A percentile compares a stretch with the other conserved stretches of the same genome.
These are phyloP conservation scores for Acheta domesticus DNA, from an alignment of 2,888 invertebrate species.

Conservation along the genomic window DNA sequence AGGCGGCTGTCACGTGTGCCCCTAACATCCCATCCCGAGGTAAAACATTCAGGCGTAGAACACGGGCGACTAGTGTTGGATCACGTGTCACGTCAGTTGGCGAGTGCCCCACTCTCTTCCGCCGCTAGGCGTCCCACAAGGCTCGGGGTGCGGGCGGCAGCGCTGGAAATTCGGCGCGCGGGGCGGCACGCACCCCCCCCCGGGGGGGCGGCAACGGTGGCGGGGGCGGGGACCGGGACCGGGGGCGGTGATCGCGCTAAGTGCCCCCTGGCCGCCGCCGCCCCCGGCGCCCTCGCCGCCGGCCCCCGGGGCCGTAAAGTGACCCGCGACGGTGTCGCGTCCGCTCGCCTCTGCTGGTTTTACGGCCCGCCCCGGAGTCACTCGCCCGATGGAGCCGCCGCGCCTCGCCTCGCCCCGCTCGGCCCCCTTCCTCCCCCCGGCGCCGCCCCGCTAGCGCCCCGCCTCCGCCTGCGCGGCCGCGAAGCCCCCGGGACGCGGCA, in stretches of 20 bases:
- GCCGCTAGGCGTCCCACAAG: too few relatives aligned
- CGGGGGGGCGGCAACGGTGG: too few relatives aligned
- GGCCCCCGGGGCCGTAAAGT: background rate
- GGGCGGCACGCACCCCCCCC: too few relatives aligned
- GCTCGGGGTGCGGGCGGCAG: too few relatives aligned
- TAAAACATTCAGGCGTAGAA: too few relatives aligned
- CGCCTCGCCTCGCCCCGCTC: background rate
- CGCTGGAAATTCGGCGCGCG: too few relatives aligned
- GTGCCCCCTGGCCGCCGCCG: background rate
- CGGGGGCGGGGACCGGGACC: background rate
- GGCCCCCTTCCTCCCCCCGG: background rate
- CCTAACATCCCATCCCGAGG: too few relatives aligned
- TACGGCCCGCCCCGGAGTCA: background rate
- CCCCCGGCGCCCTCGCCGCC: background rate
- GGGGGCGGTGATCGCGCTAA: background rate
- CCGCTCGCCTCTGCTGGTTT: slow-evolving; percentile 1
- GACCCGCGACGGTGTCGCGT: background rate
- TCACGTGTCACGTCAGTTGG: too few relatives aligned
- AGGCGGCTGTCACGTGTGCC: too few relatives aligned
- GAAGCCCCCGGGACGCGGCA: background rate
- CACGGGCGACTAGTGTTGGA: too few relatives aligned
- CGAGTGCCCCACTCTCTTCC: too few relatives aligned
- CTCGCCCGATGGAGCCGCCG: background rate
- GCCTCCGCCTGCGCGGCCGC: background rate
- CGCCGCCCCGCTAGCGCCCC: background rate